These are phyloP conservation scores for Drosophila macrospina DNA, from an alignment of 2,888 invertebrate species.

Conservation along the genomic window DNA sequence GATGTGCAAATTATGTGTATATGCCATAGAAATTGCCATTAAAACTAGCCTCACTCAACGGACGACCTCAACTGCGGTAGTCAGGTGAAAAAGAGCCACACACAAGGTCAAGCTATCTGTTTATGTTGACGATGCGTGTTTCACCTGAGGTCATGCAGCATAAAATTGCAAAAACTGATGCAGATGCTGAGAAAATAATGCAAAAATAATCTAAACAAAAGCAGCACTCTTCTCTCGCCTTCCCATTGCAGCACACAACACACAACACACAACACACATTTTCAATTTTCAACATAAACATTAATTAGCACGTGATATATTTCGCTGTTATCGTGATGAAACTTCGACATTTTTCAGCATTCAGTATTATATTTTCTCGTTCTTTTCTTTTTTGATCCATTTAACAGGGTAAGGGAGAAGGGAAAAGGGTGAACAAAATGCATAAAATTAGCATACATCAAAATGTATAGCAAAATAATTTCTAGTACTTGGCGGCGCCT, in stretches of 20 bases:
- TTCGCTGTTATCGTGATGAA: slow-evolving; percentile 65
- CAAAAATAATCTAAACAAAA: not conserved
- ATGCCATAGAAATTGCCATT: slow-evolving; percentile 11
- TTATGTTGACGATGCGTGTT: slow-evolving; percentile 12
- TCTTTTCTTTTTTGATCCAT: slow-evolving; percentile 1
- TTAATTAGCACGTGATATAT: slow-evolving; percentile 80
- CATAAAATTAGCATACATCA: slow-evolving; percentile 77
- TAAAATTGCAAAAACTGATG: slow-evolving; percentile 11
- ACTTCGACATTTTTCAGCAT: slow-evolving; percentile 67
- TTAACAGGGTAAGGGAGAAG: slow-evolving; percentile 1
- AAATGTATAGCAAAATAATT: slow-evolving; percentile 46
- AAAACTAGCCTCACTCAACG: slow-evolving; percentile 6
- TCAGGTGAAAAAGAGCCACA: slow-evolving; percentile 1
- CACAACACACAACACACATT: no score
- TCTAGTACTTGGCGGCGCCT: slow-evolving; percentile 53
- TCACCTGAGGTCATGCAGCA: slow-evolving; percentile 47
- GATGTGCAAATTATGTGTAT: slow-evolving; percentile 67
- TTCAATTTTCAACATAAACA: slow-evolving; percentile 74
- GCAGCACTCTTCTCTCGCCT: not conserved
- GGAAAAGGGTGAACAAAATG: slow-evolving; percentile 16
- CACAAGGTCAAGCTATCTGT: slow-evolving; percentile 49
- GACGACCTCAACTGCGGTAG: not conserved
- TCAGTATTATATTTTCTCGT: slow-evolving; percentile 45
- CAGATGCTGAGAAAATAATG: slow-evolving; percentile 40
- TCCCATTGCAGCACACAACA: slow-evolving; percentile 2